Evolutionary conservation across 2,888 invertebrate genomes (phyloP).

Genomic region (Nowickia ferox): DNA sequence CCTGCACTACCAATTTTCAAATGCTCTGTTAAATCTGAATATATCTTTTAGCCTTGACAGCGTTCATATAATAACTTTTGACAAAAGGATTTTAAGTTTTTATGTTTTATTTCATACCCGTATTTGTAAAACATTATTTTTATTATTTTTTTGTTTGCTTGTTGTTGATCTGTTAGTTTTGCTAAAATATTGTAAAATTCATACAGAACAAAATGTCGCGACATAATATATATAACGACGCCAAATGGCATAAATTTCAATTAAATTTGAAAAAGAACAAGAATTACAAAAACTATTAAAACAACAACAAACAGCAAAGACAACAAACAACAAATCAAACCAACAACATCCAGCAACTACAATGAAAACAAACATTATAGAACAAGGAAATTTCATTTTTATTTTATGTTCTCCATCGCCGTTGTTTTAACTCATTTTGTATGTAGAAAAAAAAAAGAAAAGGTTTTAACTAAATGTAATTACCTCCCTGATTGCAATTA

Average conservation of each 20-base stretch:
- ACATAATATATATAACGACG: constrained; percentile 76
- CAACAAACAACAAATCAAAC: constrained; percentile 37
- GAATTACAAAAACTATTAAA: not conserved
- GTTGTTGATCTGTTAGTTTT: constrained; percentile 15
- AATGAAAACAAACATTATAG: constrained; percentile 39
- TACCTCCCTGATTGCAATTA: constrained; percentile 72
- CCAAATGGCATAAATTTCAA: constrained; percentile 82
- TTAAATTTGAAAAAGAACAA: constrained; percentile 78
- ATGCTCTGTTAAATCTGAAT: not conserved
- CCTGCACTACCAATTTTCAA: not conserved
- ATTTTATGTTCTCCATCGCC: constrained; percentile 42
- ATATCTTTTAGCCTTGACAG: not conserved
- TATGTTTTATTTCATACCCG: not conserved
- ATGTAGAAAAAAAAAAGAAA: constrained; percentile 45
- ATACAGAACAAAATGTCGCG: constrained; percentile 71
- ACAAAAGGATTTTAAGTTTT: constrained; percentile 50
- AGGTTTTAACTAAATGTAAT: constrained; percentile 71
- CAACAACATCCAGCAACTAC: constrained; percentile 24
- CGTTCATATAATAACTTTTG: constrained; percentile 25
- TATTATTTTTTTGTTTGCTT: not conserved
- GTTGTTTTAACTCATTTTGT: constrained; percentile 53
- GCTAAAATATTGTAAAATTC: constrained; percentile 65
- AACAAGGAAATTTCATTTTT: constrained; percentile 50
- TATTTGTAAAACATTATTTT: not conserved
- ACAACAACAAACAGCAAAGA: constrained; percentile 46